These are phyloP conservation scores for Lingula anatina DNA, from an alignment of 2,888 invertebrate species.

Conservation along the genomic window DNA sequence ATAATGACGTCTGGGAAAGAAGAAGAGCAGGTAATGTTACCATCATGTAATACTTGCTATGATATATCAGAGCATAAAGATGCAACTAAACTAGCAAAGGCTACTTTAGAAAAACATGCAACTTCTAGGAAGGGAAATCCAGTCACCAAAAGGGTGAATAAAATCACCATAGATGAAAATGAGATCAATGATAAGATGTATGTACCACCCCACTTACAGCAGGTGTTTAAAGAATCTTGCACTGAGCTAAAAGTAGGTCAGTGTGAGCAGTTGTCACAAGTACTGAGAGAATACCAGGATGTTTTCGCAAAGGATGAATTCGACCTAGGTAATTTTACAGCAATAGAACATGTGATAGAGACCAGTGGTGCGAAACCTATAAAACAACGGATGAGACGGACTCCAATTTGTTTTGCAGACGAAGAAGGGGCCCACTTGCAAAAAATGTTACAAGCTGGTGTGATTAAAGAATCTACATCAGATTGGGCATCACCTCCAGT, in stretches of 20 bases:
- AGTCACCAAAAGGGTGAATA: constrained; percentile 5
- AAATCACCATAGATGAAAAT: neutral
- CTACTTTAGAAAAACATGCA: constrained; percentile 1
- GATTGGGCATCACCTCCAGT: no score
- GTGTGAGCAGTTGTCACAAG: neutral
- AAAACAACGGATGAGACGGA: constrained; percentile 12
- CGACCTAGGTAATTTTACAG: constrained; percentile 9
- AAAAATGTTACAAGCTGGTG: no score
- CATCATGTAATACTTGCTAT: no score
- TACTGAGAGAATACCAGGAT: constrained; percentile 3
- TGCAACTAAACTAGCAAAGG: no score
- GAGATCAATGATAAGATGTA: neutral
- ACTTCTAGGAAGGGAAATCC: constrained; percentile 4
- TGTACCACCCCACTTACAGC: constrained; percentile 1
- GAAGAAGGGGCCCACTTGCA: no score
- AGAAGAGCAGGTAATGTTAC: no score
- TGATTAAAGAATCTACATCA: no score
- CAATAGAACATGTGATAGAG: constrained; percentile 13
- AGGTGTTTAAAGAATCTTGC: neutral
- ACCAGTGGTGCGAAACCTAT: constrained; percentile 10
- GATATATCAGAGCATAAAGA: no score
- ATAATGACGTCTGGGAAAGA: no score
- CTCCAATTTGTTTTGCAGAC: no score
- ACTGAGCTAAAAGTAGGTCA: neutral
- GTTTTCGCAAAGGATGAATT: no score